Conservation (phyloP, 2,888 invertebrate genomes). For the Nebria salina region DNA sequence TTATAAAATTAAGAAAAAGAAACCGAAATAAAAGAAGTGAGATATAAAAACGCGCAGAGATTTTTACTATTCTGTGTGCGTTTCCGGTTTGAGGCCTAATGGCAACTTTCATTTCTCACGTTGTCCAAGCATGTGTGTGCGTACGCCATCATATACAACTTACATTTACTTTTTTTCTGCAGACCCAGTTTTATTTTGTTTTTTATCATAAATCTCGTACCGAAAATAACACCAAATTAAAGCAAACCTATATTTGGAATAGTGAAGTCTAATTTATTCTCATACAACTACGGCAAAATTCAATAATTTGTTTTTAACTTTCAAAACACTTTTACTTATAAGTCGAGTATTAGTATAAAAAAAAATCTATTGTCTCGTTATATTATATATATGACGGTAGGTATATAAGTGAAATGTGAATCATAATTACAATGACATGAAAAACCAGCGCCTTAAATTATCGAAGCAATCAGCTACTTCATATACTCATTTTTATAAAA, state of each 20-base stretch:
- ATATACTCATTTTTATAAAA: not conserved
- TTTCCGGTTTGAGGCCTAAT: constrained; percentile 29
- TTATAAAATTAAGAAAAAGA: constrained; percentile 3
- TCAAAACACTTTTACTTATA: not conserved
- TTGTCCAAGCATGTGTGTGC: constrained; percentile 26
- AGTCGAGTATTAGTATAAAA: no score
- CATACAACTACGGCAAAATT: not conserved
- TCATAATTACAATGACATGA: not conserved
- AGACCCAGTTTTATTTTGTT: constrained; percentile 38
- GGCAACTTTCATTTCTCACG: constrained; percentile 44
- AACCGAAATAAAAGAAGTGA: constrained; percentile 16
- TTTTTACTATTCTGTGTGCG: constrained; percentile 9
- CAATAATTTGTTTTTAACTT: not conserved
- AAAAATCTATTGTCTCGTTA: not conserved
- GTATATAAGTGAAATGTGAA: not conserved
- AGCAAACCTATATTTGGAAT: not conserved
- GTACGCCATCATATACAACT: not conserved
- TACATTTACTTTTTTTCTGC: constrained; percentile 38
- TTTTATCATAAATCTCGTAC: constrained; percentile 10
- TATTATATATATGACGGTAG: not conserved
- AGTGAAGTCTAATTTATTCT: not conserved
- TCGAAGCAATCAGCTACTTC: not conserved
- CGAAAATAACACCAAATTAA: constrained; percentile 16
- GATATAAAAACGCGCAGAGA: not conserved
- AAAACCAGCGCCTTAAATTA: not conserved